These are phyloP conservation scores for Trematomus bernacchii DNA, from an alignment of 2,797 vertebrate genomes.

Conservation along the genomic window DNA sequence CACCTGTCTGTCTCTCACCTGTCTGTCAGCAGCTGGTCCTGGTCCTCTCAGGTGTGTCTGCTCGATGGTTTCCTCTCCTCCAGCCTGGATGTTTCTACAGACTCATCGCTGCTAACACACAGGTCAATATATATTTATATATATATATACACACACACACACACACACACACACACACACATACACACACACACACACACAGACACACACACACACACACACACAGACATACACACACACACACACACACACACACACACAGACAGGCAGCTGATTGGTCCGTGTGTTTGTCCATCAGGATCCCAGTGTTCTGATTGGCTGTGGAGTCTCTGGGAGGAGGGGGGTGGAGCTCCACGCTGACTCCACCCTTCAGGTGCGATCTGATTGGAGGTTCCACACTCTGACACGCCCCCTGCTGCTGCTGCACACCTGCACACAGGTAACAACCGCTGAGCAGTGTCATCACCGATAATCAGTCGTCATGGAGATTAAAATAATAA, in stretches of 20 bases:
- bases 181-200: too few relatives aligned
- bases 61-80: conserved; percentile 80
- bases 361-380: conserved; percentile 46
- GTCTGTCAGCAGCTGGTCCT: conserved; percentile 61
- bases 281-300: conserved; percentile 52
- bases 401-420: conserved; percentile 48
- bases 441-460: too few relatives aligned
- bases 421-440: conserved; percentile 33
- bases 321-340: not conserved
- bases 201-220: too few relatives aligned
- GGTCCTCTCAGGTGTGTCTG: conserved; percentile 58
- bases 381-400: conserved; percentile 73
- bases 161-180: too few relatives aligned
- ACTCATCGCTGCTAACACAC: conserved; percentile 52
- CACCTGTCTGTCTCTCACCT: not conserved
- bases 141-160: too few relatives aligned
- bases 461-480: too few relatives aligned
- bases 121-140: conserved; percentile 51
- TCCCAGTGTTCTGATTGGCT: conserved; percentile 55
- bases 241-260: too few relatives aligned
- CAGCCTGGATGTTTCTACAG: conserved; percentile 77
- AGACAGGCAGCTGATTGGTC: conserved; percentile 9
- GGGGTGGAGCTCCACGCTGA: conserved; percentile 48
- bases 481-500: too few relatives aligned
- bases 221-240: too few relatives aligned